phyloP scores from a whole-genome alignment of 2,888 invertebrate species.

The Spisula subtruncata region DNA sequence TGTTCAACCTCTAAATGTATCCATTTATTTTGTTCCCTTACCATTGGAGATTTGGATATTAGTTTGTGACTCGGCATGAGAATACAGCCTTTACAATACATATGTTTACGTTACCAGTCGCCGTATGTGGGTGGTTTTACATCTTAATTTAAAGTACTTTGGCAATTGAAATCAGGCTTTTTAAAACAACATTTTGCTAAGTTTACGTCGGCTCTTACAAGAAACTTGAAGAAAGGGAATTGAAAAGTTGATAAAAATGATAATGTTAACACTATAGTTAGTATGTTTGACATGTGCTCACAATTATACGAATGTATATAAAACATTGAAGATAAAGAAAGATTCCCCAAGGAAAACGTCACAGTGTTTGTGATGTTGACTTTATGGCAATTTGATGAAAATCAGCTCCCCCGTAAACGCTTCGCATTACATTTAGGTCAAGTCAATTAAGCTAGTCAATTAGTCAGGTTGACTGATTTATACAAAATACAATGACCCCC shows the following conservation, averaged over 20 bases:
- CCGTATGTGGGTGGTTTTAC: neutral
- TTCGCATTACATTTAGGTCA: no score
- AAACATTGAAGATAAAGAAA: neutral
- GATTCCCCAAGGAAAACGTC: neutral
- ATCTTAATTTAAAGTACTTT: neutral
- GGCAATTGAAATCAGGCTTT: neutral
- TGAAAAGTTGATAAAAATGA: neutral
- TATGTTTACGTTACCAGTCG: neutral
- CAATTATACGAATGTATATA: neutral
- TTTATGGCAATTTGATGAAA: neutral
- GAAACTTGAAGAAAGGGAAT: neutral
- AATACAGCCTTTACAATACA: neutral
- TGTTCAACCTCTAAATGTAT: no score
- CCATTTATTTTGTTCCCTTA: no score
- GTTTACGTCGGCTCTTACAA: neutral
- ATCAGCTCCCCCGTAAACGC: no score
- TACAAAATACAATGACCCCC: neutral
- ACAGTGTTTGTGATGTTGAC: neutral
- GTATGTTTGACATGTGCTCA: neutral
- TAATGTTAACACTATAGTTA: neutral
- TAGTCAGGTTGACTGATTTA: neutral
- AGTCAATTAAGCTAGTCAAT: no score
- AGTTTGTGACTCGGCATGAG: neutral
- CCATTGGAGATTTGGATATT: neutral
- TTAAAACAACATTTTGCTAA: neutral